Evolutionary conservation across 2,113 vertebrate species (phyloP).

Genomic region (Oreamnos americanus): DNA sequence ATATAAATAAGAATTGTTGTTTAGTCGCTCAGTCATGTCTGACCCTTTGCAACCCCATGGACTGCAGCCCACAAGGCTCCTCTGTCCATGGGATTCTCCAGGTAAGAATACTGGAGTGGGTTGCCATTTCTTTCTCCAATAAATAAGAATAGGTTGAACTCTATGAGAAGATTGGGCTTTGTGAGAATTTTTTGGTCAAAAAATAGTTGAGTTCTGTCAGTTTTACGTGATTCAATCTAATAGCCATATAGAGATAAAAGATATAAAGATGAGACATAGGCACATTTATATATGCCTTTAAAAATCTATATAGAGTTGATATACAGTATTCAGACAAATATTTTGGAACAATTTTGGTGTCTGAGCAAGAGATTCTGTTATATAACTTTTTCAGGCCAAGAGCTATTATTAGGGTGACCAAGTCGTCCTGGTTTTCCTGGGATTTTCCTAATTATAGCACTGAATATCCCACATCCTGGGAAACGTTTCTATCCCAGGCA

Average conservation of each 20-base stretch:
- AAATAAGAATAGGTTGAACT: background rate
- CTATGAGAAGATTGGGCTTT: background rate
- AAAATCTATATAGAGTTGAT: background rate
- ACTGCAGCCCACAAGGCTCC: background rate
- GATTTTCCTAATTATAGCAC: background rate
- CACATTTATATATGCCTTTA: background rate
- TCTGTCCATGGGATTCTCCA: background rate
- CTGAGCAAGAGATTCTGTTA: background rate
- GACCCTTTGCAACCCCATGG: background rate
- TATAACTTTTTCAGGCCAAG: background rate
- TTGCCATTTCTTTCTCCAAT: background rate
- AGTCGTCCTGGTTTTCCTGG: background rate
- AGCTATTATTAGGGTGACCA: background rate
- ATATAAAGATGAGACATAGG: background rate
- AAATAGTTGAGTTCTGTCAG: background rate
- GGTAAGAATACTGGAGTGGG: background rate
- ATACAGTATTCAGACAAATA: background rate
- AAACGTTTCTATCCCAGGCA: background rate
- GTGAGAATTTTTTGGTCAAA: background rate
- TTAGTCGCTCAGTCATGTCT: background rate
- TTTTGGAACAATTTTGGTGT: background rate
- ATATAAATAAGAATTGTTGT: background rate
- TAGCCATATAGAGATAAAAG: background rate
- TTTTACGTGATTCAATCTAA: background rate
- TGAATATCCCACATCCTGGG: background rate